Evolutionary conservation across 2,888 invertebrate species (phyloP).

Genomic region (Morinoia aosen): DNA sequence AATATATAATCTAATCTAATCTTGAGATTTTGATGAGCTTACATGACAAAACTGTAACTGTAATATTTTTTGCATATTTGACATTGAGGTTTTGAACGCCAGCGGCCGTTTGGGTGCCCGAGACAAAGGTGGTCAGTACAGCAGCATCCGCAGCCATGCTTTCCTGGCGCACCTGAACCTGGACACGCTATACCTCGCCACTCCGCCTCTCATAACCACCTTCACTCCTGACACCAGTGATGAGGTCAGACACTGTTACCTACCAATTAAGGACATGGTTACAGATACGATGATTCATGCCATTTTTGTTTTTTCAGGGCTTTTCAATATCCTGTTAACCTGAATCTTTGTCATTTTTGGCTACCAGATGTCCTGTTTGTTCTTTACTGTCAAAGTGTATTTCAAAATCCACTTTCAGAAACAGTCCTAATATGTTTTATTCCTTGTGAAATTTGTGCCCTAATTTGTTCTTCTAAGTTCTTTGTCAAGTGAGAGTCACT

Average conservation of each 20-base stretch:
- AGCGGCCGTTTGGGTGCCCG: conserved; percentile 84
- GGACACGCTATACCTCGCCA: conserved; percentile 82
- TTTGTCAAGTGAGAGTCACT: no score
- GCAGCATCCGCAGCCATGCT: conserved; percentile 86
- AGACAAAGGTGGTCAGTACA: conserved; percentile 81
- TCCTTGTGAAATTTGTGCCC: no score
- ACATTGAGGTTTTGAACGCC: conserved; percentile 79
- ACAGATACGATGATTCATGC: no score
- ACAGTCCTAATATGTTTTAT: no score
- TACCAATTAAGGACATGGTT: neutral
- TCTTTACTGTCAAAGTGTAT: no score
- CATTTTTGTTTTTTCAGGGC: no score
- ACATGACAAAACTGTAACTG: neutral
- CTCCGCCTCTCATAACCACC: conserved; percentile 86
- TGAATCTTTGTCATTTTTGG: no score
- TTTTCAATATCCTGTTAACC: neutral
- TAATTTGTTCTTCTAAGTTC: no score
- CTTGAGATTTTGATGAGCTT: no score
- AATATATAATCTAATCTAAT: no score
- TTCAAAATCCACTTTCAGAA: no score
- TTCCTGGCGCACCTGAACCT: conserved; percentile 90
- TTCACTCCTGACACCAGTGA: conserved; percentile 84
- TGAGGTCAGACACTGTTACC: conserved; percentile 69
- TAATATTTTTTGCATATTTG: neutral
- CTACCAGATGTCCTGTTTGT: no score